phyloP scores from a whole-genome alignment of 2,888 invertebrate genomes.

The Pelosia muscerda region DNA sequence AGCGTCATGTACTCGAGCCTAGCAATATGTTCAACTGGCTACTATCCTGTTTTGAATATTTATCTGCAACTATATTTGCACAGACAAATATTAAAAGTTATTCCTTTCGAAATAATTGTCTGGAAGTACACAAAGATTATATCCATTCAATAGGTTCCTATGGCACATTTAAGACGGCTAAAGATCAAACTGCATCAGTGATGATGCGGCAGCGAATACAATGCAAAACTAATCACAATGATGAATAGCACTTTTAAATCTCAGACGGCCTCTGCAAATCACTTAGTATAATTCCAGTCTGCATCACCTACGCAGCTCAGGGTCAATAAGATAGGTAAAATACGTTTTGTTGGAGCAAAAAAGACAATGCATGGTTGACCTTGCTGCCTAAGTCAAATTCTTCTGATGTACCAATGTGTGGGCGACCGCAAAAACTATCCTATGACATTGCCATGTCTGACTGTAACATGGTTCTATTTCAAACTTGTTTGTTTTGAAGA shows the following conservation, averaged over 20 bases:
- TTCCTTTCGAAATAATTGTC: no score
- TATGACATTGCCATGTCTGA: constrained; percentile 77
- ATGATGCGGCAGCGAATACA: neutral
- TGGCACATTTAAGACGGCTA: neutral
- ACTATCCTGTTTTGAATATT: no score
- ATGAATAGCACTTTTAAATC: constrained; percentile 1
- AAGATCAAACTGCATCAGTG: neutral
- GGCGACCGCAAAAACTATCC: constrained; percentile 86
- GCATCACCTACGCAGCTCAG: constrained; percentile 58
- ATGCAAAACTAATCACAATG: neutral
- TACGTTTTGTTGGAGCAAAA: constrained; percentile 66
- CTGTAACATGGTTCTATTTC: constrained; percentile 67
- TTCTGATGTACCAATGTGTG: constrained; percentile 79
- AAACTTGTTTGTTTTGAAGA: constrained; percentile 32
- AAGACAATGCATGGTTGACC: constrained; percentile 81
- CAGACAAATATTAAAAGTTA: no score
- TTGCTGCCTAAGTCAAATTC: constrained; percentile 84
- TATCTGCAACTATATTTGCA: no score
- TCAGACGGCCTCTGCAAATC: constrained; percentile 32
- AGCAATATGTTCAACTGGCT: no score
- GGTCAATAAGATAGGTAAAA: constrained; percentile 68
- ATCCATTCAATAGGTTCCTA: no score
- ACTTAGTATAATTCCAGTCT: constrained; percentile 54
- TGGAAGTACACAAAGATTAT: no score
- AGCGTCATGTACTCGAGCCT: no score